These are phyloP conservation scores for Eulemur coronatus DNA, from an alignment of 2,797 vertebrate species.

Conservation along the genomic window DNA sequence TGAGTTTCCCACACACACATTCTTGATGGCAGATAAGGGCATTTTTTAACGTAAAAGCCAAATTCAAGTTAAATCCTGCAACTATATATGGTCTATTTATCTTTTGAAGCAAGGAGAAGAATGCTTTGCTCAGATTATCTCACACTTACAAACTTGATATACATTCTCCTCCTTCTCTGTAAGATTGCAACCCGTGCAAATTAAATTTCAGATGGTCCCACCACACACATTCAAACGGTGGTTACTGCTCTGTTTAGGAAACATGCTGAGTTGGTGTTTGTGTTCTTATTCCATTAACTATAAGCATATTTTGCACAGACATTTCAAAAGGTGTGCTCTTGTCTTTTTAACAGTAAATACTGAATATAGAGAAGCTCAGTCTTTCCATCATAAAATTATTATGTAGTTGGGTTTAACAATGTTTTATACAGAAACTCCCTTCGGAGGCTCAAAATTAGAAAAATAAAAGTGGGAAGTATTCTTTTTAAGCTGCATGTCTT, in stretches of 20 bases:
- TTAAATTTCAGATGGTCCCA: not conserved
- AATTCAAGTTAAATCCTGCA: slow-evolving; percentile 35
- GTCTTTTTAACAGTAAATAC: not conserved
- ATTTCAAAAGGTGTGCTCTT: not conserved
- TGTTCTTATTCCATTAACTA: not conserved
- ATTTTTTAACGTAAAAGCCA: slow-evolving; percentile 47
- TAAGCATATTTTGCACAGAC: not conserved
- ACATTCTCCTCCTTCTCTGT: slow-evolving; percentile 16
- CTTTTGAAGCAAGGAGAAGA: slow-evolving; percentile 36
- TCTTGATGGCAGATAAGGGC: slow-evolving; percentile 59
- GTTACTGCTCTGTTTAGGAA: not conserved
- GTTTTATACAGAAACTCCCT: not conserved
- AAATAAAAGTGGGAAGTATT: not conserved
- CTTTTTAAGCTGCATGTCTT: not conserved
- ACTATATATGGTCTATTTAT: slow-evolving; percentile 61
- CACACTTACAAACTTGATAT: slow-evolving; percentile 10
- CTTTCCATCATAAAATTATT: not conserved
- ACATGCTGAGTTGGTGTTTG: not conserved
- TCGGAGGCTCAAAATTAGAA: not conserved
- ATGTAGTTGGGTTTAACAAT: not conserved
- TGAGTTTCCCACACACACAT: slow-evolving; percentile 54
- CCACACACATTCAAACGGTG: not conserved
- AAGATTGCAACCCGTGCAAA: not conserved
- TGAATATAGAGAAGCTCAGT: not conserved
- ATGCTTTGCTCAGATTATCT: slow-evolving; percentile 40